These are phyloP conservation scores for Acanthosepion esculentum DNA, from an alignment of 2,888 invertebrate genomes.

Conservation along the genomic window DNA sequence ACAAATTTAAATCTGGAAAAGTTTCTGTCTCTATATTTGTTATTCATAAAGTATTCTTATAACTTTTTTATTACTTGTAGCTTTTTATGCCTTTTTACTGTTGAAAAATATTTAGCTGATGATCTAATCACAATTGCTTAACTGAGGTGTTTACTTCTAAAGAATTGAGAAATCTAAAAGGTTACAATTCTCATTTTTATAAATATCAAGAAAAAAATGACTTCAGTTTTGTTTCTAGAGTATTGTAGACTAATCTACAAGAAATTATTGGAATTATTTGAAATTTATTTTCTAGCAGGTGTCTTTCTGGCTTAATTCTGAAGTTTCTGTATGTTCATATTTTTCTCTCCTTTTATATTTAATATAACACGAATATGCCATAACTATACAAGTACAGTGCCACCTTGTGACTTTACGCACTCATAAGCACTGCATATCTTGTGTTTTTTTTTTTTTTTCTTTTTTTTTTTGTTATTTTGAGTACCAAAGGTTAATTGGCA, in stretches of 20 bases:
- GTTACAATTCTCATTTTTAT: too few relatives aligned
- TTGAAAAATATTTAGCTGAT: not conserved
- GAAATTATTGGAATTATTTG: not conserved
- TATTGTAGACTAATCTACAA: not conserved
- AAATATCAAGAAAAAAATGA: too few relatives aligned
- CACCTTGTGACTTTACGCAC: not conserved
- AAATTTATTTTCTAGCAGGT: not conserved
- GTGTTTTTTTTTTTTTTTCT: not conserved
- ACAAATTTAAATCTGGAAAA: too few relatives aligned
- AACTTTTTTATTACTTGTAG: too few relatives aligned
- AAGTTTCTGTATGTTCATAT: not conserved
- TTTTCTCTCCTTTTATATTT: not conserved
- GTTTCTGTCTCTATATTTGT: too few relatives aligned
- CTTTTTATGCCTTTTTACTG: too few relatives aligned
- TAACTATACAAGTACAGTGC: not conserved
- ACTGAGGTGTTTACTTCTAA: too few relatives aligned
- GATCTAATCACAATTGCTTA: not conserved
- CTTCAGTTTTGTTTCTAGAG: too few relatives aligned
- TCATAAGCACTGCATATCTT: slow-evolving; percentile 21
- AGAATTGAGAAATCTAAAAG: too few relatives aligned
- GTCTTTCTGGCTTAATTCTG: not conserved
- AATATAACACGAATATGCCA: not conserved
- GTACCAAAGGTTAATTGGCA: not conserved
- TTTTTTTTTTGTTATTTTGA: too few relatives aligned
- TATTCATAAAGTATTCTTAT: too few relatives aligned